A percentile compares a stretch with the other conserved stretches of the same genome.
These are phyloP conservation scores for Brachypterus glaber DNA, from an alignment of 2,888 invertebrate species.

Conservation along the genomic window DNA sequence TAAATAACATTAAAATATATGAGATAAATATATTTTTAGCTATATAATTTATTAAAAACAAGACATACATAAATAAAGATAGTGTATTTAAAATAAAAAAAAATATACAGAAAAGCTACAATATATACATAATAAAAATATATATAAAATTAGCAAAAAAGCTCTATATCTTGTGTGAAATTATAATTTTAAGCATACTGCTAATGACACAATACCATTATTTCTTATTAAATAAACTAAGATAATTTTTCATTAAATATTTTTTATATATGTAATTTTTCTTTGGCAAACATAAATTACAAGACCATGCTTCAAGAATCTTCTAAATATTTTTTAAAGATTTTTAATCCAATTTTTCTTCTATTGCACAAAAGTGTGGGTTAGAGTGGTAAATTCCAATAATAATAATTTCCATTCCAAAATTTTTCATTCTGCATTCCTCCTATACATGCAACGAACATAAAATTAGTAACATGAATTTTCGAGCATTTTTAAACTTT, in stretches of 20 bases:
- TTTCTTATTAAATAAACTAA: constrained; percentile 13
- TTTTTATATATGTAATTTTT: constrained; percentile 13
- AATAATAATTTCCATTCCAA: constrained; percentile 12
- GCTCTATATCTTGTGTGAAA: constrained; percentile 16
- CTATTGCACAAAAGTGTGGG: constrained; percentile 18
- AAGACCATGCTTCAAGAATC: constrained; percentile 1
- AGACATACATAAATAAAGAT: constrained; percentile 20
- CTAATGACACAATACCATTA: constrained; percentile 19
- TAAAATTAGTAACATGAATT: constrained; percentile 25
- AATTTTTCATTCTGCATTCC: constrained; percentile 22
- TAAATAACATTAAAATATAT: too few species aligned
- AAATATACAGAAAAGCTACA: constrained; percentile 26
- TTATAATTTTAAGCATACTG: constrained; percentile 16
- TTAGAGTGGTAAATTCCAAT: too few species aligned
- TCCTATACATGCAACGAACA: constrained; percentile 28
- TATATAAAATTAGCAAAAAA: constrained; percentile 21
- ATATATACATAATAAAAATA: constrained; percentile 27
- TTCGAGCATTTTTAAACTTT: too few species aligned
- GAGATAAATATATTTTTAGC: too few species aligned
- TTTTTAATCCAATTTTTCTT: constrained; percentile 18
- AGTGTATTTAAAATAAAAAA: constrained; percentile 27
- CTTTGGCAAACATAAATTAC: constrained; percentile 19
- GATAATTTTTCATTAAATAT: not conserved
- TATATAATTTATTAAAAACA: constrained; percentile 14
- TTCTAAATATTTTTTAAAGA: constrained; percentile 5